Evolutionary conservation across 2,113 vertebrate species (phyloP), one percentile per base, ranked within the genome.

Genomic region (Haplotaxodon microlepis): DNA sequence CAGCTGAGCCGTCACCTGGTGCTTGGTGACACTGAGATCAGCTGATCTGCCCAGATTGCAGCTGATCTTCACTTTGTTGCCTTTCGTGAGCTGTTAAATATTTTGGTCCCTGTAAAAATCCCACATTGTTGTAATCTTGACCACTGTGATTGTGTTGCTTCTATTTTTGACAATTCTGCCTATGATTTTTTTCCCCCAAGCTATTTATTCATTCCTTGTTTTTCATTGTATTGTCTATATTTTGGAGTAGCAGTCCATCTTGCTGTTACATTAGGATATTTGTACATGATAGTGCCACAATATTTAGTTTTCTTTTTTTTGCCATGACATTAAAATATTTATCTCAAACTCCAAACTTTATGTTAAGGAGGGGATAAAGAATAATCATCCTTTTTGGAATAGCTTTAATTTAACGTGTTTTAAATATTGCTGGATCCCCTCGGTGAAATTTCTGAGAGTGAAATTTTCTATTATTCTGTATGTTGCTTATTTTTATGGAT

Each of bases 121-220:
- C 24, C 40, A 47, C 42, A 73, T 47, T 45, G 14, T 73, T 45
- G 24, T 73, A 45, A 17, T 47, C 1, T 45, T 27, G 69, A 73
- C 21, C 21, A 45, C 13, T 45, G 40, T 73, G 40, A 45, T 73
- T 73, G 38, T 45, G 21, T 45, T 11, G 9, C 24, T 17, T 76
- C 69, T 45, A 2, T 42, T 42, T 73, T 45, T 4, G 38, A 73
- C 12, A 40, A 69, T 40, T 71, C 8, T 73, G 3, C 13, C n/a
- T 2, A 10, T 73, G 63, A 66, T 2, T 13, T n/a, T 66, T 29
- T 47, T 4, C 0, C 0, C 0, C 29, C 27, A 31, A 61, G 5
- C 34, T 34, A 63, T 63, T 36, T 63, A 36, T 69, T 38, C 4
- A 69, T 69, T 69, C 2, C 7, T 14, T 42, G 12, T 6, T 42